phyloP scores from a whole-genome alignment of 2,797 vertebrate genomes.

The Lutjanus campechanus region DNA sequence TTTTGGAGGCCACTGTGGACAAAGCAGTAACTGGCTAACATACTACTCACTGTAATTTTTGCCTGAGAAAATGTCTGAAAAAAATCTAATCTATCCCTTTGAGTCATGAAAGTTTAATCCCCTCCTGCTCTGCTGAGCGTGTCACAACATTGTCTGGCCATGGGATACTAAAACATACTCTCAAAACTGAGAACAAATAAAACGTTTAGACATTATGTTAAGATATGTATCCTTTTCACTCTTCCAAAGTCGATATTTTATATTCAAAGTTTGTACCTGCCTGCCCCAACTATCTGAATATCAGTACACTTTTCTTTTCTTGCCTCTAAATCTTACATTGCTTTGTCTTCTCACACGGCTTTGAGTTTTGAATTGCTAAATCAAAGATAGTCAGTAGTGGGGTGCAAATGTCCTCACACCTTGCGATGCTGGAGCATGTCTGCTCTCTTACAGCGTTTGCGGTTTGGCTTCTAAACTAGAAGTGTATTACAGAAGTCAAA shows the following conservation, averaged over 20 bases:
- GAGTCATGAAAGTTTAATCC: neutral
- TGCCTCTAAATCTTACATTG: constrained; percentile 33
- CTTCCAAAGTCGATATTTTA: neutral
- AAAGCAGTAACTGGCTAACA: too few relatives aligned
- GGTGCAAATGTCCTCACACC: constrained; percentile 47
- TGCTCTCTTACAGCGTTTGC: constrained; percentile 52
- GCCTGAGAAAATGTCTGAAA: too few relatives aligned
- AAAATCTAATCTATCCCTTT: too few relatives aligned
- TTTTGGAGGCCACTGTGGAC: too few relatives aligned
- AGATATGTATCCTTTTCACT: neutral
- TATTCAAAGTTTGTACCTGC: neutral
- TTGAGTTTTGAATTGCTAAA: constrained; percentile 47
- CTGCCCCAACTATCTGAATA: neutral
- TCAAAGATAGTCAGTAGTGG: constrained; percentile 22
- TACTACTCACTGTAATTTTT: too few relatives aligned
- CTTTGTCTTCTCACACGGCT: constrained; percentile 32
- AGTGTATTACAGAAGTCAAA: constrained; percentile 84
- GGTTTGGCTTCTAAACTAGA: constrained; percentile 69
- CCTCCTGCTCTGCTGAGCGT: neutral
- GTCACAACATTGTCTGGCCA: neutral
- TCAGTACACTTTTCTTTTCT: constrained; percentile 8
- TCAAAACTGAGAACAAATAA: neutral
- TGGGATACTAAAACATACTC: neutral
- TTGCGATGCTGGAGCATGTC: constrained; percentile 67
- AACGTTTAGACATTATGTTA: neutral